Percentiles rank a stretch among this genome's conserved stretches.
Evolutionary conservation across 2,888 invertebrate species (phyloP).

Genomic region (Zaprionus obscuricornis): DNA sequence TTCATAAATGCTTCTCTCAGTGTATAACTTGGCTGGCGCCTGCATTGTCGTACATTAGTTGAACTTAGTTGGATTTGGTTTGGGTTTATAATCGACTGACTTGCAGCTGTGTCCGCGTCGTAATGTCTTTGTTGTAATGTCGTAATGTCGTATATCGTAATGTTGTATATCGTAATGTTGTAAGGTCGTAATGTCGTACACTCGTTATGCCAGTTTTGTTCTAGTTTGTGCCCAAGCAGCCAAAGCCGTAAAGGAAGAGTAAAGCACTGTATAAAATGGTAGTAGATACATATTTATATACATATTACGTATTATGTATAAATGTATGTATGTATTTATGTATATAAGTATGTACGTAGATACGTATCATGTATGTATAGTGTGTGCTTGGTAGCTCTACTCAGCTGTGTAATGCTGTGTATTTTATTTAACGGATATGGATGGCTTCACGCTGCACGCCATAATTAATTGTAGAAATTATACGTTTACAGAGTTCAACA

Average conservation of each 20-base stretch:
- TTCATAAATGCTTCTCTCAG: too few species aligned
- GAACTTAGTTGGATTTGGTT: constrained; percentile 17
- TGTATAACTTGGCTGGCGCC: constrained; percentile 2
- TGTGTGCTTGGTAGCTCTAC: constrained; percentile 64
- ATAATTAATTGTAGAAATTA: constrained; percentile 86
- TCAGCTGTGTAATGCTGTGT: constrained; percentile 23
- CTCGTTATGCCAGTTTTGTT: constrained; percentile 59
- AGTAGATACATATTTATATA: neutral
- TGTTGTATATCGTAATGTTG: too few species aligned
- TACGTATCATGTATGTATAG: constrained; percentile 29
- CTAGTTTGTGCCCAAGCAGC: too few species aligned
- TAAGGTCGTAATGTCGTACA: too few species aligned
- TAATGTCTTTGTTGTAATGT: too few species aligned
- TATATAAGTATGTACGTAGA: constrained; percentile 35
- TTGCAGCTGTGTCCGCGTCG: constrained; percentile 18
- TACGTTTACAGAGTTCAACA: constrained; percentile 97
- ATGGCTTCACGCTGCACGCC: constrained; percentile 84
- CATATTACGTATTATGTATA: constrained; percentile 9
- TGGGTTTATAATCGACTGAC: constrained; percentile 13
- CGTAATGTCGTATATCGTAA: too few species aligned
- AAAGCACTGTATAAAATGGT: constrained; percentile 35
- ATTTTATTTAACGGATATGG: constrained; percentile 80
- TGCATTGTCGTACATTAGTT: constrained; percentile 4
- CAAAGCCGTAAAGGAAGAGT: too few species aligned
- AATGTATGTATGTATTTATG: constrained; percentile 38